Evolutionary conservation across 2,888 invertebrate genomes (phyloP), one percentile per base, ranked within the genome.

Genomic region (Macaria liturata): DNA sequence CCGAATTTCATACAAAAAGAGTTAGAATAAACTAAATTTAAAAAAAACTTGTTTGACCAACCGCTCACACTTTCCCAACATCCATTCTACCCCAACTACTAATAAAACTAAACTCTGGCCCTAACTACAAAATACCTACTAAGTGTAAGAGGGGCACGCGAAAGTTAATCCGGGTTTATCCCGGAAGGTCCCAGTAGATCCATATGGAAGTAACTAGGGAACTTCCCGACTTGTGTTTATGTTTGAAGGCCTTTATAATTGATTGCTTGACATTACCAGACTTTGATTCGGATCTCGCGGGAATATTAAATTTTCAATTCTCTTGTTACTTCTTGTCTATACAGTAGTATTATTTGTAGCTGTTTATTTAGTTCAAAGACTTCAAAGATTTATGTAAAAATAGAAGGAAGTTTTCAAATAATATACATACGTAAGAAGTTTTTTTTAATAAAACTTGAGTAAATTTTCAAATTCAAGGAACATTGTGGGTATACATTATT

Each of bases 121-220:
- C 51, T 45, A 54, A 52, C 52, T 57, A 57, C 61, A 56, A 50
- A 64, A 61, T 59, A 57, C 59, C 62, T 56, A 61, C 64, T 59
- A 60, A 62, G 59, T 58, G 58, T 58, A 55, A 54, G 54, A 54
- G 59, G 58, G 57, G 54, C 56, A 55, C 54, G 32, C 54, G 47
- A 57, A 65, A 65, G 62, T 60, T 62, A 65, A 62, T 58, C 65
- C 49, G 32, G 40, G 56, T 50, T 62, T 56, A 65, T 60, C 62
- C 56, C 30, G 47, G 20, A 47, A 54, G 48, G 55, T 59, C 55
- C 55, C 49, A 4, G n/a, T 30, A 44, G 52, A 47, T 57, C 55
- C 47, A 50, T 54, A 51, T 30, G 46, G 50, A 54, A 58, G 46
- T 47, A 46, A 49, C 47, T 46, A 34, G 39, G 32, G 59, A 55